phyloP scores from a whole-genome alignment of 2,113 vertebrate genomes.

The Ceyx cyanopectus region DNA sequence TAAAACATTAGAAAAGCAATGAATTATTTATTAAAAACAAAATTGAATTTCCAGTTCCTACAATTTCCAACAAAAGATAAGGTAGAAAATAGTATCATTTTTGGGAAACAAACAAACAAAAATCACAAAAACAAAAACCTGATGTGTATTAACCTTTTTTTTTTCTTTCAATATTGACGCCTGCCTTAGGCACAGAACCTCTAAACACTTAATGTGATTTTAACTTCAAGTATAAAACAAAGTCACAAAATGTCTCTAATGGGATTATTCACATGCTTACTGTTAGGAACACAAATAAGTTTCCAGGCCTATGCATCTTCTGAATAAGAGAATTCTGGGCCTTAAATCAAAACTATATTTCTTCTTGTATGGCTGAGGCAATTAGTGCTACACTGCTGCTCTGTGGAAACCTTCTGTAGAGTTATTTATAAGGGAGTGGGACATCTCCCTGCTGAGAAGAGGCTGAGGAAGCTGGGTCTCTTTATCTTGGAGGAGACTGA shows the following conservation, averaged over 20 bases:
- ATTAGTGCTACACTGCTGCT: neutral
- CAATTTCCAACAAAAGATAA: neutral
- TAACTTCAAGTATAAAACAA: slow-evolving; percentile 30
- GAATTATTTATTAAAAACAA: slow-evolving; percentile 39
- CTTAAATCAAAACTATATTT: neutral
- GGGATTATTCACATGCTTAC: slow-evolving; percentile 30
- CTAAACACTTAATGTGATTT: neutral
- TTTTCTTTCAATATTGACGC: neutral
- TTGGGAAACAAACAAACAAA: neutral
- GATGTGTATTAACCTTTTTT: neutral
- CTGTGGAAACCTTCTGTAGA: neutral
- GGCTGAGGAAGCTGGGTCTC: too few relatives aligned
- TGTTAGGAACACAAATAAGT: slow-evolving; percentile 28
- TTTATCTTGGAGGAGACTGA: too few relatives aligned
- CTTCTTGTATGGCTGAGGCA: neutral
- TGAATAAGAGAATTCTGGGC: slow-evolving; percentile 11
- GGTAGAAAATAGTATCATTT: neutral
- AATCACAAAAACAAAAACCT: too few relatives aligned
- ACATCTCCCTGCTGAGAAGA: too few relatives aligned
- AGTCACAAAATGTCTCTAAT: slow-evolving; percentile 12
- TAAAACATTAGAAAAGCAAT: neutral
- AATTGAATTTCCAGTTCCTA: neutral
- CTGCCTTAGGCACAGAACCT: slow-evolving; percentile 23
- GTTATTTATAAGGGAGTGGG: neutral
- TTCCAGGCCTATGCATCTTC: neutral